Evolutionary conservation across 2,888 invertebrate species (phyloP).

Genomic region (Acrobasis consociella): DNA sequence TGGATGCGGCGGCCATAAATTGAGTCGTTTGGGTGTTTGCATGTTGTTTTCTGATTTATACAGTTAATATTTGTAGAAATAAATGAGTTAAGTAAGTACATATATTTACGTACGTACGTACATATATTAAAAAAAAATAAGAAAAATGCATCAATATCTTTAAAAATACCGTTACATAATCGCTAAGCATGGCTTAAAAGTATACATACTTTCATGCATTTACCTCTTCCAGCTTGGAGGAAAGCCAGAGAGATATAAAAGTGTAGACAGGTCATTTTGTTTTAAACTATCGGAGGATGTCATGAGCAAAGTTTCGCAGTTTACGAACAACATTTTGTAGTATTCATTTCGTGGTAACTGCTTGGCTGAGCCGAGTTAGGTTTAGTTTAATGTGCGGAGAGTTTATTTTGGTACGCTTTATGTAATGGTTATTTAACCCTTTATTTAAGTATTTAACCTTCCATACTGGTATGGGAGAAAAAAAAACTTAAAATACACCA

Average conservation of each 20-base stretch:
- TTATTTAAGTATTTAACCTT: too few species aligned
- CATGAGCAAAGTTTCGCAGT: conserved; percentile 6
- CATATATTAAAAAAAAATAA: background rate
- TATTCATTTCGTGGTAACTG: conserved; percentile 12
- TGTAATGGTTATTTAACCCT: too few species aligned
- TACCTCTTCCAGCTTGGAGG: conserved; percentile 11
- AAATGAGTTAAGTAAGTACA: too few species aligned
- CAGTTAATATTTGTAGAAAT: too few species aligned
- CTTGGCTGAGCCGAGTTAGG: conserved; percentile 2
- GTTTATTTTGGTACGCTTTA: background rate
- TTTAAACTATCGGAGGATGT: conserved; percentile 5
- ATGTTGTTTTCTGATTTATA: too few species aligned
- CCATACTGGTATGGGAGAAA: too few species aligned
- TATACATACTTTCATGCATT: background rate
- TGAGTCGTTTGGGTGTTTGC: too few species aligned
- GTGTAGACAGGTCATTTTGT: conserved; percentile 16
- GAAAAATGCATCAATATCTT: background rate
- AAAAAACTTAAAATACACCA: too few species aligned
- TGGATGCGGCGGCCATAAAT: too few species aligned
- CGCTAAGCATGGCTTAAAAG: too few species aligned
- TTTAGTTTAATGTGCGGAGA: conserved; percentile 3
- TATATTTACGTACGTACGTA: too few species aligned
- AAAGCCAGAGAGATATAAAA: conserved; percentile 14
- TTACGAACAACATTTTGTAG: conserved; percentile 5
- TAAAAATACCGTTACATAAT: too few species aligned